Base-by-base conservation (phyloP, 2,113 vertebrate species). In the Trematocara stigmaticum region DNA sequence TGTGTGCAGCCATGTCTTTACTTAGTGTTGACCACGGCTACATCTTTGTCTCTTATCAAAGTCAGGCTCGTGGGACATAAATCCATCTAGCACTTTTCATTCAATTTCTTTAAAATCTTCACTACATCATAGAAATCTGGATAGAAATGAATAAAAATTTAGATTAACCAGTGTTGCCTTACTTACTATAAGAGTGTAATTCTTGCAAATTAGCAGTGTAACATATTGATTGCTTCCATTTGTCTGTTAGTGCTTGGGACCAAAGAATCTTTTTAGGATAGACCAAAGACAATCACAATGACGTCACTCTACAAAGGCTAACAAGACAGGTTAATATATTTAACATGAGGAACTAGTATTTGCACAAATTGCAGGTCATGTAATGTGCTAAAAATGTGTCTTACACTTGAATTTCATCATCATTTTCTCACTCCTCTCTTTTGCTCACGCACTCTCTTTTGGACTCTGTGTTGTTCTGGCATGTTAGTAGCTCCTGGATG, bases 351-450 rank as follows among this genome's bases (percentile, higher is more conserved):
- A 88, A 89, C 83, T n/a, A 7, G 49, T 18, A 13, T 92, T 91
- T 93, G 79, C 83, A 90, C 82, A 88, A 93, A 91, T 93, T 90
- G 71, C 69, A 91, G 81, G 47, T 83, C 57, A 84, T 84, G 76
- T 84, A 88, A 79, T 79, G 80, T 89, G 91, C 84, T 82, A n/a
- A 88, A 91, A 92, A 86, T 76, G 87, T 87, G 79, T 93, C 85
- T 96, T 94, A 93, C 95, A 89, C 87, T 92, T 81, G 80, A 88
- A 89, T 96, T 95, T 94, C 94, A 95, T 96, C 94, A 95, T 95
- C 92, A 93, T 83, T 90, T 90, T 69, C 87, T 78, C 71, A 52
- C 84, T 78, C 57, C 79, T 78, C 49, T 40, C 79, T 56, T 20
- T 51, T 42, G 20, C 51, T 59, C 51, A 38, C 78, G 4, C 69